Evolutionary conservation across 1,140 invertebrate species (phyloP).

Genomic region (Pseudachorutes palmiensis): DNA sequence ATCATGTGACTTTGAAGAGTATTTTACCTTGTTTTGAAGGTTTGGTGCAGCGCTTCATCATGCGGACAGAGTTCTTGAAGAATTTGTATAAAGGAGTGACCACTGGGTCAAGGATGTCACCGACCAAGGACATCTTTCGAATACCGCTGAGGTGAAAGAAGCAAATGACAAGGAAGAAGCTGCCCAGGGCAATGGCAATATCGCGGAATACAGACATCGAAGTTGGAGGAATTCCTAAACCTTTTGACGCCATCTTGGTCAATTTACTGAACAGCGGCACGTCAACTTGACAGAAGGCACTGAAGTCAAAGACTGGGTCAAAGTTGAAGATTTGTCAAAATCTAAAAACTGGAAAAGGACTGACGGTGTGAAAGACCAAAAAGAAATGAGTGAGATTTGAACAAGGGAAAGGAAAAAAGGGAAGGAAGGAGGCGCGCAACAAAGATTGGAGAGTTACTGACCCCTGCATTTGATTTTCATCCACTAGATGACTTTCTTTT

Average conservation of each 20-base stretch:
- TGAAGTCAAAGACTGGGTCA: no score
- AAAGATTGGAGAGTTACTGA: no score
- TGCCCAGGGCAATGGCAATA: not conserved
- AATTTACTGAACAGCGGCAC: not conserved
- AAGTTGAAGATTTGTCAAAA: no score
- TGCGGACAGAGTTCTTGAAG: not conserved
- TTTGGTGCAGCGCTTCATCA: conserved; percentile 16
- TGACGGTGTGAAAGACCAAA: no score
- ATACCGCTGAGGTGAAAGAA: not conserved
- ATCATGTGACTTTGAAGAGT: not conserved
- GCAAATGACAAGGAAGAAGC: not conserved
- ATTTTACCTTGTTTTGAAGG: not conserved
- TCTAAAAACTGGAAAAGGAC: no score
- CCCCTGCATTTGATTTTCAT: no score
- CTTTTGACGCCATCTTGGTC: not conserved
- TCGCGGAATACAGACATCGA: not conserved
- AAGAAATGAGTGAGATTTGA: no score
- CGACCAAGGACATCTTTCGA: not conserved
- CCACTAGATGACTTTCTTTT: no score
- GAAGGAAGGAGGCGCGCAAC: no score
- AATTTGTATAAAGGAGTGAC: not conserved
- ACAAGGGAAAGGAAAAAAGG: no score
- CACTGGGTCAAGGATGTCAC: not conserved
- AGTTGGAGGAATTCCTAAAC: not conserved
- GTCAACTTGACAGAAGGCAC: no score